Evolutionary conservation across 2,113 vertebrate species (phyloP), one percentile per base, ranked within the genome.

Genomic region (Leucoraja erinaceus): DNA sequence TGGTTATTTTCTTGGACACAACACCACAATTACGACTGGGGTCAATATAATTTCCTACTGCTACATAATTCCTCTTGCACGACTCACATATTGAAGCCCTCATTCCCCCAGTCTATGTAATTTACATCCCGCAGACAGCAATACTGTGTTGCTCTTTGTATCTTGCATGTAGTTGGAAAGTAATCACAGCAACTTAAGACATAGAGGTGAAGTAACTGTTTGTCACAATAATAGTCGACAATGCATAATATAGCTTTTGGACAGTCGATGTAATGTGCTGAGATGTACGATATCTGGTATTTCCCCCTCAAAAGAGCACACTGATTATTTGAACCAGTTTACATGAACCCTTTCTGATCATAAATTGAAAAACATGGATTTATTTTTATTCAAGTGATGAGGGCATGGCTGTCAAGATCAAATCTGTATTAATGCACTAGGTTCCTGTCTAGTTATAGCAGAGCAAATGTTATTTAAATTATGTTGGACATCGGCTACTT

Each of bases 111-210:
- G 88, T 8, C 88, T 90, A 20, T 20, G 33, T 38, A 70, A 68
- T 47, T 70, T 70, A 90, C 86, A 70, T 68, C n/a, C 66, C 22
- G n/a, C 61, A 68, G 86, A 90, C 63, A 90, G 28, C 61, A 38
- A 68, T 68, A 68, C n/a, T 90, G 61, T 12, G 61, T 38, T 31
- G 18, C n/a, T 68, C 5, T 90, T 68, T 66, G 86, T 90, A 90
- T 68, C n/a, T 66, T 90, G 31, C 18, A 59, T 10, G 63, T 90
- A 68, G 31, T 90, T 90, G 63, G 16, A 90, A 90, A 90, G 86
- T 90, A 68, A 66, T 70, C n/a, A 61, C 61, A 90, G 31, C 86
- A 90, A 47, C 3, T 47, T 47, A 47, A 47, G 38, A 47, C 38
- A 47, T 47, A 47, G 38, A 47, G 66, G 25, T 68, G 14, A 70